Evolutionary conservation across 2,113 vertebrate species (phyloP), one percentile per base, ranked within the genome.

Genomic region (Pelmatolapia mariae): DNA sequence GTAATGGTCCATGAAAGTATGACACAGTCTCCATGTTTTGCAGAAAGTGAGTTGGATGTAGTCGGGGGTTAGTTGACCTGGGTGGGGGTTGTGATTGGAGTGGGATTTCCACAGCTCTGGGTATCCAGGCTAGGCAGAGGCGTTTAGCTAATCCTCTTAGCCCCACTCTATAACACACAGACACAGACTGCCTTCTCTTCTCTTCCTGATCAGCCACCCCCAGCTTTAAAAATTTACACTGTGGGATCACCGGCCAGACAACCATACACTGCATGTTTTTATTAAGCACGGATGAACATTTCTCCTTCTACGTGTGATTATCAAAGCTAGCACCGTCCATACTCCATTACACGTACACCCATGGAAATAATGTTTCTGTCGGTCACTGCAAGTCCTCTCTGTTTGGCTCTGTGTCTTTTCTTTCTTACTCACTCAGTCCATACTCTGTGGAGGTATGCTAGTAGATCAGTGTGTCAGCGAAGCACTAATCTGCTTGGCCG

Each of bases 91-190:
- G 93, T 83, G 87, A 86, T 88, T 85, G 83, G 83, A 89, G 87
- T 94, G 84, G 94, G 94, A 94, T 96, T 96, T 95, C 95, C 88
- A 93, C 93, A 92, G 94, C 94, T 92, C 93, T 89, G 91, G 89
- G 89, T 93, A 94, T 94, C 93, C 93, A 90, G 94, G 91, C 92
- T 92, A 89, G 94, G 91, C 94, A 96, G 92, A 96, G 94, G 94
- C 94, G 93, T 96, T 93, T 86, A 86, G 93, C 87, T 95, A 96
- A 96, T 96, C 94, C 95, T 95, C 95, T 96, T 96, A 96, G 86
- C 91, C 89, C 90, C 87, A 93, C 94, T 95, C 86, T 93, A 92
- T 93, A 90, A 94, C 93, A 94, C 92, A 94, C 93, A 92, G 93
- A 94, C 93, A 92, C 80, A 94, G 90, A 85, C 61, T 26, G 91